These are phyloP conservation scores for Stenichneumon culpator DNA, from an alignment of 2,888 invertebrate species.

Conservation along the genomic window DNA sequence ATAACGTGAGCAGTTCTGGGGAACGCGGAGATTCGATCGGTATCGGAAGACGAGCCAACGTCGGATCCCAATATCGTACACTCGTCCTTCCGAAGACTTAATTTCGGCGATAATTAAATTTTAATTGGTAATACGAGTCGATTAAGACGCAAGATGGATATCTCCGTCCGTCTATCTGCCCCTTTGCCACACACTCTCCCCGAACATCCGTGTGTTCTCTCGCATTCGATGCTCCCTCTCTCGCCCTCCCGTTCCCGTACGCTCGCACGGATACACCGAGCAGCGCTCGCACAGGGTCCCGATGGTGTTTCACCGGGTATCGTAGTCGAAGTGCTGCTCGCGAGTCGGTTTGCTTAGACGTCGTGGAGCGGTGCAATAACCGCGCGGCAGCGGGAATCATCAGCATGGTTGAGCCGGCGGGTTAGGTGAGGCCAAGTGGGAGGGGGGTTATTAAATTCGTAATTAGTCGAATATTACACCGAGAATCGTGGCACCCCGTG, in stretches of 20 bases:
- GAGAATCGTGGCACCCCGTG: conserved; percentile 72
- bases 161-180: conserved; percentile 66
- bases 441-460: conserved; percentile 82
- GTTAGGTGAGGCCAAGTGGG: background rate
- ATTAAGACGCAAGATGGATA: conserved; percentile 79
- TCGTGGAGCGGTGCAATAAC: conserved; percentile 77
- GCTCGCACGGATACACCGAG: conserved; percentile 12
- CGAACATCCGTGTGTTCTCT: conserved; percentile 37
- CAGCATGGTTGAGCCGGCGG: conserved; percentile 12
- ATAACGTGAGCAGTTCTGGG: conserved; percentile 55
- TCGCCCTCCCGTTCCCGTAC: conserved; percentile 5
- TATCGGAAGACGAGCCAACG: conserved; percentile 49
- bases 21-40: conserved; percentile 44
- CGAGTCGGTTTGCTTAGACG: conserved; percentile 76
- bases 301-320: conserved; percentile 29
- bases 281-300: conserved; percentile 5
- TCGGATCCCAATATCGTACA: conserved; percentile 61
- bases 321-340: conserved; percentile 20
- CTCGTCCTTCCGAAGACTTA: conserved; percentile 76
- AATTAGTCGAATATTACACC: conserved; percentile 83
- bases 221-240: conserved; percentile 21
- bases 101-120: conserved; percentile 82
- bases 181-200: conserved; percentile 54
- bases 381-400: conserved; percentile 73
- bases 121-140: conserved; percentile 84